Conservation (phyloP, 2,888 invertebrate genomes). For the Geotrupes spiniger region DNA sequence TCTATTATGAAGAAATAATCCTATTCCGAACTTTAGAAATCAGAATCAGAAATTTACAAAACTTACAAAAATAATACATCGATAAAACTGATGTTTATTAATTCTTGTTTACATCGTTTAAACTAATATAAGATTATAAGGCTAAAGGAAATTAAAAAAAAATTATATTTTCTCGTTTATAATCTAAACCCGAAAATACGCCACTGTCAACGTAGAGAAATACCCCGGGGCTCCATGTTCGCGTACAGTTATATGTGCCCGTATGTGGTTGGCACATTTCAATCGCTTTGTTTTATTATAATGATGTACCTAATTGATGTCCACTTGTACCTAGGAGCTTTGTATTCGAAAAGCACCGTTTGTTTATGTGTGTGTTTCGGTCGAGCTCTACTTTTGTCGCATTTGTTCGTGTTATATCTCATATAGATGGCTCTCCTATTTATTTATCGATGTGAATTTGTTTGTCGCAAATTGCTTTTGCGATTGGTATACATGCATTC, state of each 20-base stretch:
- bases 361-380: constrained; percentile 18
- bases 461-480: constrained; percentile 50
- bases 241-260: constrained; percentile 17
- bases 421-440: constrained; percentile 33
- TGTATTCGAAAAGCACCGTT: constrained; percentile 25
- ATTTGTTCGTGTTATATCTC: constrained; percentile 27
- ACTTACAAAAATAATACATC: no score
- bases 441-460: constrained; percentile 41
- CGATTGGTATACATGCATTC: constrained; percentile 51
- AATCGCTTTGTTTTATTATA: constrained; percentile 34
- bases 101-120: no score
- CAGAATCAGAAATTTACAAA: no score
- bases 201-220: constrained; percentile 1
- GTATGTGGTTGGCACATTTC: constrained; percentile 30
- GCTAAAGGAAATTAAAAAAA: no score
- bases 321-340: constrained; percentile 19
- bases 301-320: constrained; percentile 30
- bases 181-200: constrained; percentile 10
- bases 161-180: no score
- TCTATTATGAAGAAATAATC: no score
- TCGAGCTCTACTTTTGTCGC: constrained; percentile 27
- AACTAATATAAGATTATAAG: no score
- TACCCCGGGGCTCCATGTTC: constrained; percentile 11
- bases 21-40: no score
- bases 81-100: no score